phyloP scores from a whole-genome alignment of 1,140 invertebrate species.

The Brachionus rubens region DNA sequence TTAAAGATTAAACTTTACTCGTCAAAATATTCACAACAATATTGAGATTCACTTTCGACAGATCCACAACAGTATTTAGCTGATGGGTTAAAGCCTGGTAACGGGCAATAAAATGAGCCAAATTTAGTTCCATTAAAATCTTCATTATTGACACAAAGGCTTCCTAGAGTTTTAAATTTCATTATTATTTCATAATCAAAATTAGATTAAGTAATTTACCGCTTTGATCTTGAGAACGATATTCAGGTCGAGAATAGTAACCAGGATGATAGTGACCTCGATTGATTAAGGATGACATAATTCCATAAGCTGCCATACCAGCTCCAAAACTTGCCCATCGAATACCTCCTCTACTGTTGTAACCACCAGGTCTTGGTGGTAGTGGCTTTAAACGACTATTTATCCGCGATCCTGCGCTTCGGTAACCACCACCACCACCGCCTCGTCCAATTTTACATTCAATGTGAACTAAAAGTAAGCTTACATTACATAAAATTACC shows the following conservation, averaged over 20 bases:
- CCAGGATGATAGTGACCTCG: conserved; percentile 10
- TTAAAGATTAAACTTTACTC: not conserved
- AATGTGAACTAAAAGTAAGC: not conserved
- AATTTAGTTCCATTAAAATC: conserved; percentile 47
- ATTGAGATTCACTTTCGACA: conserved; percentile 6
- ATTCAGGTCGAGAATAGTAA: conserved; percentile 18
- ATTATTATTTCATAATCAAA: not conserved
- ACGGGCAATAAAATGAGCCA: conserved; percentile 41
- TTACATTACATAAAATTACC: no score
- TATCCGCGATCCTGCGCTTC: not conserved
- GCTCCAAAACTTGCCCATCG: conserved; percentile 44
- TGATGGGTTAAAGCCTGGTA: conserved; percentile 2
- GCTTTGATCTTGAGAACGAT: not conserved
- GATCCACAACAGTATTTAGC: conserved; percentile 42
- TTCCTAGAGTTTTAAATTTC: not conserved
- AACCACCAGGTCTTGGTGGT: not conserved
- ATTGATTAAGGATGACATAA: conserved; percentile 9
- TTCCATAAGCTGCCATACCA: conserved; percentile 38
- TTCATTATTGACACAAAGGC: conserved; percentile 35
- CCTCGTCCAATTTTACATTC: conserved; percentile 26
- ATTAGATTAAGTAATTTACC: not conserved
- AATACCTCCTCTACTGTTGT: conserved; percentile 6
- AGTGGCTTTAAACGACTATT: not conserved
- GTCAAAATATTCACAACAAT: conserved; percentile 43
- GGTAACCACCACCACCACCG: conserved; percentile 32